phyloP scores from a whole-genome alignment of 2,888 invertebrate species.

The Odontomyia ornata region DNA sequence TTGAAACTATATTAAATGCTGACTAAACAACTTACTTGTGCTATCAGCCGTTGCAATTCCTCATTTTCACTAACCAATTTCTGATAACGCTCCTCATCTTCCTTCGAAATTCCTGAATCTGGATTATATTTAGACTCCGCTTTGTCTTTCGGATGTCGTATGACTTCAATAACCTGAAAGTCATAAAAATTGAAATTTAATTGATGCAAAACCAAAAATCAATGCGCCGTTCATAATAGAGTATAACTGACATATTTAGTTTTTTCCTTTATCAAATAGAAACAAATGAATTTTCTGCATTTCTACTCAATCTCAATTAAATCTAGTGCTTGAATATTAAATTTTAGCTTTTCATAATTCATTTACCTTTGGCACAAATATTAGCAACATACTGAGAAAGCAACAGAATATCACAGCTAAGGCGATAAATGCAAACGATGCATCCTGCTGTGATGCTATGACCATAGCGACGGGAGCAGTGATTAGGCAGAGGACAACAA shows the following conservation, averaged over 20 bases:
- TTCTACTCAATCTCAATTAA: too few species aligned
- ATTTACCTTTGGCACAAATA: slow-evolving; percentile 95
- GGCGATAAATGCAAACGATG: slow-evolving; percentile 95
- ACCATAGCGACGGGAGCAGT: slow-evolving; percentile 98
- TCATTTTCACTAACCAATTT: slow-evolving; percentile 94
- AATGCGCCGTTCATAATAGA: too few species aligned
- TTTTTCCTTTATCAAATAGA: background rate
- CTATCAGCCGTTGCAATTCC: slow-evolving; percentile 93
- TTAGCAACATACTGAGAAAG: slow-evolving; percentile 97
- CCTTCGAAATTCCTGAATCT: slow-evolving; percentile 82
- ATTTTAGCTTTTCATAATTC: background rate
- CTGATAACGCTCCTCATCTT: slow-evolving; percentile 94
- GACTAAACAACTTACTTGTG: slow-evolving; percentile 72
- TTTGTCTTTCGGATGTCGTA: slow-evolving; percentile 87
- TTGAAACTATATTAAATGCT: too few species aligned
- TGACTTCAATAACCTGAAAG: slow-evolving; percentile 82
- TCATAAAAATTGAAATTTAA: background rate
- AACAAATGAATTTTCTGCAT: too few species aligned
- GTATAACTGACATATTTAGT: too few species aligned
- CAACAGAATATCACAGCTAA: slow-evolving; percentile 97
- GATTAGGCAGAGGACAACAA: slow-evolving; percentile 96
- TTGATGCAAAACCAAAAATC: background rate
- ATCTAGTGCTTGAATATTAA: background rate
- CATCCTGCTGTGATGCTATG: slow-evolving; percentile 96
- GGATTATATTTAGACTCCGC: slow-evolving; percentile 89